Evolutionary conservation across 2,888 invertebrate species (phyloP), one percentile per base, ranked within the genome.

Genomic region (Eretmocerus hayati): DNA sequence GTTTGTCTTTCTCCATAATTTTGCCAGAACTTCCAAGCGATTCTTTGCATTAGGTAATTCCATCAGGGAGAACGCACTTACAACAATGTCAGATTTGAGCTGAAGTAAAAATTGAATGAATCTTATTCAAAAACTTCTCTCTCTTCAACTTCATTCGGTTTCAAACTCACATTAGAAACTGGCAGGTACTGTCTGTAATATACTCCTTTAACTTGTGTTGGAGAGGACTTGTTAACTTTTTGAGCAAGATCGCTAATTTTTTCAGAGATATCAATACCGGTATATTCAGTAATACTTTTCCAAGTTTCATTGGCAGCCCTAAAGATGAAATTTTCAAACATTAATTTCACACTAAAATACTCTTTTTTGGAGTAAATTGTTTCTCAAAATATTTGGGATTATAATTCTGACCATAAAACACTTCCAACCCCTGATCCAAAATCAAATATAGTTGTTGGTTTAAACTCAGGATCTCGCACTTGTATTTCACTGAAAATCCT

Each of bases 361-460:
- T 42, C n/a, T n/a, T 21, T 33, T 43, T 37, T 20, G 32, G 13
- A 40, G 19, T 23, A 26, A 18, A 42, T 30, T 38, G 11, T 30
- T 13, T 30, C 30, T 33, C 6, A 13, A 9, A 15, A 33, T n/a
- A 13, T 38, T 16, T 26, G 16, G n/a, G 36, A 40, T 36, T 40
- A 30, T 42, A 42, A 30, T 33, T 41, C 26, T 42, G 44, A 30
- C 93, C 93, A 93, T 45, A 84, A 81, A 0, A 83, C 87, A 0
- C 89, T 86, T 0, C 93, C 94, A 4, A 90, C 73, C 1, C 96
- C 96, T 5, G 93, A 90, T 1, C 95, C 96, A 70, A 90, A 92
- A 73, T 96, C 94, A 59, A 94, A 87, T 56, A 91, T 78, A 51
- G 82, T 81, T 49, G 77, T 74, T 0, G 95, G 95, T 49, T 75